These are phyloP conservation scores for Dryas iulia DNA, from an alignment of 1,140 invertebrate species.

Conservation along the genomic window DNA sequence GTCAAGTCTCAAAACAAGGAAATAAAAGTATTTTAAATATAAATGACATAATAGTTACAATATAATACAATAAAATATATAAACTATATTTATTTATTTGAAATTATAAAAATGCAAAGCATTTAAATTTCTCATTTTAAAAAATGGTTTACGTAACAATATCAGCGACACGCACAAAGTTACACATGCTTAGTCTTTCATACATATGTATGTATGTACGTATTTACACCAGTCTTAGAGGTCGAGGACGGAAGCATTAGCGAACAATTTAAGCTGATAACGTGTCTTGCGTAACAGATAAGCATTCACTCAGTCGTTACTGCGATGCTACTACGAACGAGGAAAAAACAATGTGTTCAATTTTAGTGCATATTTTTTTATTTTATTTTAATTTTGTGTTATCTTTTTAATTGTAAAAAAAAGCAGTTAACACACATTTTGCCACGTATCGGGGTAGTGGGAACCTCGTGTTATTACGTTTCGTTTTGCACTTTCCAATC, in stretches of 20 bases:
- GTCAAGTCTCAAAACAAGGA: too few relatives aligned
- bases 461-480: too few relatives aligned
- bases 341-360: background rate
- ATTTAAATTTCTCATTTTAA: background rate
- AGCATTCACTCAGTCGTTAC: conserved; percentile 18
- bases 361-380: background rate
- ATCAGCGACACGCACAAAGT: conserved; percentile 31
- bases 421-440: too few relatives aligned
- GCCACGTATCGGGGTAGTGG: too few relatives aligned
- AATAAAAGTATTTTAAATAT: background rate
- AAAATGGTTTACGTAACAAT: conserved; percentile 24
- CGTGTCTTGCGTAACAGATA: conserved; percentile 39
- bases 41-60: background rate
- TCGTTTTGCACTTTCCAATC: too few relatives aligned
- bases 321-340: conserved; percentile 11
- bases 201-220: background rate
- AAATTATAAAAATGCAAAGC: background rate
- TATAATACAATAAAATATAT: background rate
- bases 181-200: background rate
- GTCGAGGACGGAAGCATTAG: conserved; percentile 38
- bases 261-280: conserved; percentile 32
- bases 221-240: conserved; percentile 21
- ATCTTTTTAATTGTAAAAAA: background rate
- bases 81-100: background rate
- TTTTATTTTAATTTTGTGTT: background rate